phyloP scores from a whole-genome alignment of 2,888 invertebrate genomes.

The Aleiodes leptofemur region DNA sequence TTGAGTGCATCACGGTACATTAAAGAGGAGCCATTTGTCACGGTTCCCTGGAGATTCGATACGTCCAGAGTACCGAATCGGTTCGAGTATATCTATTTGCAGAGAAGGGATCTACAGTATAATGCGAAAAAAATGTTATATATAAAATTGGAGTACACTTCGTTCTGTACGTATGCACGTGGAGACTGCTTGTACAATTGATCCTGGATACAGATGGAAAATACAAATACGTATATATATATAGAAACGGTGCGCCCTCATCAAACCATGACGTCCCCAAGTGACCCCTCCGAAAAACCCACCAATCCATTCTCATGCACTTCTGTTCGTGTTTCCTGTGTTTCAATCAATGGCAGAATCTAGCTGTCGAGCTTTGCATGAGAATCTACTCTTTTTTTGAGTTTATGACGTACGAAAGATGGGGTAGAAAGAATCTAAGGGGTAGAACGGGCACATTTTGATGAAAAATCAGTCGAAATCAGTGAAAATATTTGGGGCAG shows the following conservation, averaged over 20 bases:
- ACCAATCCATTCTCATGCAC: conserved; percentile 53
- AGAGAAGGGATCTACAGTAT: conserved; percentile 8
- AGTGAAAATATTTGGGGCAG: no score
- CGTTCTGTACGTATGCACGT: conserved; percentile 41
- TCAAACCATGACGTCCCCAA: conserved; percentile 52
- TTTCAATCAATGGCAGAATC: conserved; percentile 52
- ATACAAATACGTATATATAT: conserved; percentile 54
- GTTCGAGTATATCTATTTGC: conserved; percentile 50
- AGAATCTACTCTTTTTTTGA: conserved; percentile 9
- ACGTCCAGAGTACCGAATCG: conserved; percentile 54
- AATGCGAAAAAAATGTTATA: conserved; percentile 1
- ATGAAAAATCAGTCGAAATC: no score
- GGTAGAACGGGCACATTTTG: no score
- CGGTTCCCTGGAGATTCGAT: conserved; percentile 56
- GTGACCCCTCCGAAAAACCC: conserved; percentile 58
- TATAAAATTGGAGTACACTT: conserved; percentile 20
- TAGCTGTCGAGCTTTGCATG: conserved; percentile 5
- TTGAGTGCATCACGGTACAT: conserved; percentile 48
- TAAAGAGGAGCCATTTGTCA: conserved; percentile 63
- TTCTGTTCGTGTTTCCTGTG: conserved; percentile 56
- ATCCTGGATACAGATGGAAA: conserved; percentile 59
- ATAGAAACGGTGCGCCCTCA: conserved; percentile 62
- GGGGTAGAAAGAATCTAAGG: no score
- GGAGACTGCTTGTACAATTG: conserved; percentile 60
- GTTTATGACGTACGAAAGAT: neutral